Evolutionary conservation across 2,113 vertebrate species (phyloP).

Genomic region (Callospermophilus lateralis): DNA sequence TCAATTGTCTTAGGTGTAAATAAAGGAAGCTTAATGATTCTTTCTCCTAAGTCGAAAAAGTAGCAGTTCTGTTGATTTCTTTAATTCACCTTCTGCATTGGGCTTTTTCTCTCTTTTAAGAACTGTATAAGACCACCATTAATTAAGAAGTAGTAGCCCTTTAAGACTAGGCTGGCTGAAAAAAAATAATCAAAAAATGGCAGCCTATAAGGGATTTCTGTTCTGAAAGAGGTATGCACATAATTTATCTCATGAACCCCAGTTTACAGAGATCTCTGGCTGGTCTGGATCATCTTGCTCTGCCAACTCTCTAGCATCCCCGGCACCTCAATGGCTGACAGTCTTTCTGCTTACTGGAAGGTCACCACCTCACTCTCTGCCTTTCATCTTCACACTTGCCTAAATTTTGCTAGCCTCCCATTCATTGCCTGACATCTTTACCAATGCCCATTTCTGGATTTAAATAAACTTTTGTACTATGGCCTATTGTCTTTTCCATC

Average conservation of each 20-base stretch:
- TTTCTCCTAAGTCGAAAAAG: conserved; percentile 33
- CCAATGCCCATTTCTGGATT: background rate
- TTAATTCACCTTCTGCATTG: conserved; percentile 28
- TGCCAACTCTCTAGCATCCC: background rate
- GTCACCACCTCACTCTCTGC: background rate
- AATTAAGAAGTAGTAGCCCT: background rate
- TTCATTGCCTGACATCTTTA: background rate
- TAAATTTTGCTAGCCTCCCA: background rate
- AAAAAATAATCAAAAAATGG: conserved; percentile 13
- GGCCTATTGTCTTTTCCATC: background rate
- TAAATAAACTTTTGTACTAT: background rate
- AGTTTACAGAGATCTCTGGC: background rate
- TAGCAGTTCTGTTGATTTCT: conserved; percentile 32
- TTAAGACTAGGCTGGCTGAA: background rate
- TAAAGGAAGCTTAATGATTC: conserved; percentile 65
- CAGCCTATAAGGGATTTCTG: background rate
- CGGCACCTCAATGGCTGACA: background rate
- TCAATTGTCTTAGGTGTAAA: conserved; percentile 55
- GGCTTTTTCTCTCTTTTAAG: background rate
- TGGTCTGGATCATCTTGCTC: background rate
- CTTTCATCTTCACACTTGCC: background rate
- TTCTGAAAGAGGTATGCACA: background rate
- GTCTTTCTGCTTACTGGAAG: background rate
- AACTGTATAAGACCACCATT: background rate
- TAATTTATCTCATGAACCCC: background rate